Evolutionary conservation across 2,888 invertebrate genomes (phyloP).

Genomic region (Branchipolynoe longqiensis): DNA sequence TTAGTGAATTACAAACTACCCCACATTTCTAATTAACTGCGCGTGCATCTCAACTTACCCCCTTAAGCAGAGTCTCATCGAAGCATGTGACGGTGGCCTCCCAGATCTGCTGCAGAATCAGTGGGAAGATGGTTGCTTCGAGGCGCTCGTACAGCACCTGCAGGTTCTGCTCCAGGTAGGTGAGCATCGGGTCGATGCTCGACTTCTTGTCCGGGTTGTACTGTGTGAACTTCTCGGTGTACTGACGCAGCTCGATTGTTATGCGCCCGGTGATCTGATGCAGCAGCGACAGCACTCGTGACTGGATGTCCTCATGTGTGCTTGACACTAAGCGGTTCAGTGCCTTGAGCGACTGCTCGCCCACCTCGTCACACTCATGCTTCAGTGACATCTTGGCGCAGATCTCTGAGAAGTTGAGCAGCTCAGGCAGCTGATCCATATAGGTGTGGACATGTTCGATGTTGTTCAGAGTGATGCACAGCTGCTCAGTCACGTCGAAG

Average conservation of each 20-base stretch:
- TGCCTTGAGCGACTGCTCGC: conserved; percentile 70
- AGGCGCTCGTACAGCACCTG: conserved; percentile 73
- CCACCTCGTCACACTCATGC: conserved; percentile 73
- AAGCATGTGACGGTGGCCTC: conserved; percentile 69
- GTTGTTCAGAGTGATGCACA: conserved; percentile 80
- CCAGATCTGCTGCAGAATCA: conserved; percentile 76
- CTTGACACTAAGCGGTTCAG: conserved; percentile 66
- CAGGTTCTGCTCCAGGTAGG: conserved; percentile 75
- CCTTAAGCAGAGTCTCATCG: conserved; percentile 70
- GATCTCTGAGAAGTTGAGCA: conserved; percentile 73
- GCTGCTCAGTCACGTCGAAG: conserved; percentile 79
- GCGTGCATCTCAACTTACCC: conserved; percentile 73
- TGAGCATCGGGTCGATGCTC: conserved; percentile 74
- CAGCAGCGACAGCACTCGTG: conserved; percentile 71
- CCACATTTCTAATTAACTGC: background rate
- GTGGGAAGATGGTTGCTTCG: conserved; percentile 73
- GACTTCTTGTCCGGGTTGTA: conserved; percentile 72
- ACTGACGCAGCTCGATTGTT: conserved; percentile 73
- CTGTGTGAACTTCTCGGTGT: conserved; percentile 73
- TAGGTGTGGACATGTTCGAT: conserved; percentile 78
- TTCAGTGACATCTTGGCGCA: conserved; percentile 69
- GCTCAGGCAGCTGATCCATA: conserved; percentile 73
- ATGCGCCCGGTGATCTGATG: conserved; percentile 74
- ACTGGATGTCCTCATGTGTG: conserved; percentile 73
- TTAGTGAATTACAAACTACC: too few species aligned